Conservation (phyloP, 2,888 invertebrate genomes). For the Protonemura montana region DNA sequence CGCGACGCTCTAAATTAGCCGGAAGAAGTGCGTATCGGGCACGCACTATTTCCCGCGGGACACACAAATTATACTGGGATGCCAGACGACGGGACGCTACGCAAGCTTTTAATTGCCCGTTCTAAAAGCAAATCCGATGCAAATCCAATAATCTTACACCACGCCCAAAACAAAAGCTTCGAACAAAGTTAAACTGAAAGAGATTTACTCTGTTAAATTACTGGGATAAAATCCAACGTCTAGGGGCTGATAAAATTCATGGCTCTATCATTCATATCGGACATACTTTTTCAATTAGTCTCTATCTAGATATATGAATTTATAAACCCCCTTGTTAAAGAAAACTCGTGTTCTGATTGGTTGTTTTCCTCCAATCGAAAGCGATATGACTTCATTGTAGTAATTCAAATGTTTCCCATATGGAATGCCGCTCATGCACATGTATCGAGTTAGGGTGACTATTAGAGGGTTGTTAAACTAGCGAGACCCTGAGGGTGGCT, state of each 20-base stretch:
- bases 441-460: constrained; percentile 37
- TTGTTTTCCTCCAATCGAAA: constrained; percentile 22
- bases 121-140: constrained; percentile 5
- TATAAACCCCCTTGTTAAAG: constrained; percentile 24
- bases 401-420: constrained; percentile 32
- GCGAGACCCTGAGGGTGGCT: constrained; percentile 26
- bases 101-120: neutral
- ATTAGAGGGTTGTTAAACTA: constrained; percentile 36
- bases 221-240: neutral
- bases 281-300: constrained; percentile 36
- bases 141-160: neutral
- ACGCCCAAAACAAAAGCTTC: neutral
- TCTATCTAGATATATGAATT: constrained; percentile 34
- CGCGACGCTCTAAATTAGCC: constrained; percentile 12
- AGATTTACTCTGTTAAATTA: neutral
- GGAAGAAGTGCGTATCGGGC: neutral
- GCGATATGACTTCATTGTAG: constrained; percentile 24
- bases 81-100: neutral
- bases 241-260: neutral
- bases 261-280: neutral
- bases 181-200: neutral
- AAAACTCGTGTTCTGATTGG: constrained; percentile 18
- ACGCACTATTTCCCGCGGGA: neutral
- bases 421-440: constrained; percentile 26
- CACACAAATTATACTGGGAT: neutral